Percentiles rank a stretch among this genome's conserved stretches.
phyloP scores from a whole-genome alignment of 2,888 invertebrate genomes.

The Troides aeacus region DNA sequence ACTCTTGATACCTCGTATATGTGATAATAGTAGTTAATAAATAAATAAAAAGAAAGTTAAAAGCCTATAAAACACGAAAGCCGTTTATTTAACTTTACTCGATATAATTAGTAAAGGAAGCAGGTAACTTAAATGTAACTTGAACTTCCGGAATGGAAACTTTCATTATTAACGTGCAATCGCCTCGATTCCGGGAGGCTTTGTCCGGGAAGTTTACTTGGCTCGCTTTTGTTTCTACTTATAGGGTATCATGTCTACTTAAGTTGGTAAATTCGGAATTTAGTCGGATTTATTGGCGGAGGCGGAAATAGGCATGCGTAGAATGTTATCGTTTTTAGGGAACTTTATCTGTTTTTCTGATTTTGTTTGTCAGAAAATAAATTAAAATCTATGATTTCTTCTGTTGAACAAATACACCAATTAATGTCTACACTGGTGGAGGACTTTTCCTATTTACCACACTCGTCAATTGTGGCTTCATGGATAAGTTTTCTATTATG shows the following conservation, averaged over 20 bases:
- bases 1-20: no score
- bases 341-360: no score
- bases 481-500: no score
- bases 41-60: neutral
- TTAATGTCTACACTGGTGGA: no score
- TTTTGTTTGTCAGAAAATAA: no score
- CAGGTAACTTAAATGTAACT: conserved; percentile 31
- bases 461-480: no score
- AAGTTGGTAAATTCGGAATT: conserved; percentile 17
- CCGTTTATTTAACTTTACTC: neutral
- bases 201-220: conserved; percentile 21
- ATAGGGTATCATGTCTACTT: conserved; percentile 21
- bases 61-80: neutral
- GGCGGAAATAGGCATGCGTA: neutral
- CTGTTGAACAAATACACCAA: no score
- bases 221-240: conserved; percentile 15
- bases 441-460: no score
- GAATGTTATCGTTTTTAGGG: no score
- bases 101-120: conserved; percentile 19
- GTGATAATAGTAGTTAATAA: no score
- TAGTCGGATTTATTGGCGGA: conserved; percentile 1
- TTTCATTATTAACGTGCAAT: conserved; percentile 41
- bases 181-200: conserved; percentile 34
- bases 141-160: conserved; percentile 34
- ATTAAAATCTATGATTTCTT: no score